Conservation (phyloP, 1,140 invertebrate species). For the Pseudobourletiella spinata region DNA sequence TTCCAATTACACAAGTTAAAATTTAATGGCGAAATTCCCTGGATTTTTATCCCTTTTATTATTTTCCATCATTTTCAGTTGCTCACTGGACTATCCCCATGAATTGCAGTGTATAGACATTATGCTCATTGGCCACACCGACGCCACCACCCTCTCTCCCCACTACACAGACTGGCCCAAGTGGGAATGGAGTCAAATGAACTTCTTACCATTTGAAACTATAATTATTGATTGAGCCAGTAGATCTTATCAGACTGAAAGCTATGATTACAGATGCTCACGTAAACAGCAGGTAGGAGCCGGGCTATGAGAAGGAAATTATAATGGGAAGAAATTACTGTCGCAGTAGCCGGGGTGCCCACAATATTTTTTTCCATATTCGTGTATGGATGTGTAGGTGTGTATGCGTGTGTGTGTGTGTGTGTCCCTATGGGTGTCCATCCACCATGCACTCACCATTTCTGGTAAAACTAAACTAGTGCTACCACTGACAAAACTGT, state of each 20-base stretch:
- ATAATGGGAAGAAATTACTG: constrained; percentile 23
- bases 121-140: no score
- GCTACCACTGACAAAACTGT: no score
- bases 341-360: constrained; percentile 5
- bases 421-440: no score
- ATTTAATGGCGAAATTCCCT: not conserved
- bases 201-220: constrained; percentile 1
- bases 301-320: constrained; percentile 11
- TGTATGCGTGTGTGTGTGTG: no score
- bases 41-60: not conserved
- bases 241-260: constrained; percentile 8
- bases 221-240: not conserved
- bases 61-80: not conserved
- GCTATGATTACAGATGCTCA: constrained; percentile 22
- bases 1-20: constrained; percentile 6
- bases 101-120: no score
- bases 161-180: not conserved
- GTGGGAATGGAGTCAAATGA: constrained; percentile 15
- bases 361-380: no score
- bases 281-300: constrained; percentile 11
- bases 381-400: no score
- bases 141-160: not conserved
- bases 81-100: no score
- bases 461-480: no score
- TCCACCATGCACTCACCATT: no score